Evolutionary conservation across 2,797 vertebrate genomes (phyloP), one percentile per base, ranked within the genome.

Genomic region (Anguilla marmorata): DNA sequence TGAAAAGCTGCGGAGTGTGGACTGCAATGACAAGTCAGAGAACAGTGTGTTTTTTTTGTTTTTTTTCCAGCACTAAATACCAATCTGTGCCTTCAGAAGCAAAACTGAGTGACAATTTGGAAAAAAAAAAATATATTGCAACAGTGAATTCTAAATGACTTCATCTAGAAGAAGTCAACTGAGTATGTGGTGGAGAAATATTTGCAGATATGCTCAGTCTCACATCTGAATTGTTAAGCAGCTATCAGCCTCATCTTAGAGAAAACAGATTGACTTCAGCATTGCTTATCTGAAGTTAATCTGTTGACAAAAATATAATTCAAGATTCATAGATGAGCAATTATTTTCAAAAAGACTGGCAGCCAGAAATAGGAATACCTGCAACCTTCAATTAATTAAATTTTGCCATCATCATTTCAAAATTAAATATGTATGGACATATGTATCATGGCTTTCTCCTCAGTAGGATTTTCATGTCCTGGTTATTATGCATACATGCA

Each of bases 181-280:
- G 9, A 8, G 37, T 30, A 12, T 19, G 30, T n/a, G 66, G 24
- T 72, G 66, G 56, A 72, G 41, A 45, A 30, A 72, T 72, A 74
- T 30, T 30, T 74, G 30, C 69, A 74, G 27, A 74, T 33, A 74
- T 74, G 69, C 69, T 30, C 7, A 12, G 30, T 66, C 63, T 66
- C 21, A 66, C n/a, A 27, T 66, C 63, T n/a, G n/a, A 66, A 66
- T n/a, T 33, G 69, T 74, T 74, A 74, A 74, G 27, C 69, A 33
- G 30, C 30, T 74, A 27, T 74, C 69, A 74, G 69, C 69, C 9
- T 74, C 69, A 30, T 30, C 27, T 74, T 74, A 12, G 11, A 74
- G 69, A 74, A 74, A 74, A 27, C 63, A n/a, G 63, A 66, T n/a
- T 66, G 63, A 74, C n/a, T 66, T 66, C 63, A 63, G 58, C 16